A percentile compares a stretch with the other conserved stretches of the same genome.
Evolutionary conservation across 1,140 invertebrate genomes (phyloP).

Genomic region (Rhyacophila brunnea): DNA sequence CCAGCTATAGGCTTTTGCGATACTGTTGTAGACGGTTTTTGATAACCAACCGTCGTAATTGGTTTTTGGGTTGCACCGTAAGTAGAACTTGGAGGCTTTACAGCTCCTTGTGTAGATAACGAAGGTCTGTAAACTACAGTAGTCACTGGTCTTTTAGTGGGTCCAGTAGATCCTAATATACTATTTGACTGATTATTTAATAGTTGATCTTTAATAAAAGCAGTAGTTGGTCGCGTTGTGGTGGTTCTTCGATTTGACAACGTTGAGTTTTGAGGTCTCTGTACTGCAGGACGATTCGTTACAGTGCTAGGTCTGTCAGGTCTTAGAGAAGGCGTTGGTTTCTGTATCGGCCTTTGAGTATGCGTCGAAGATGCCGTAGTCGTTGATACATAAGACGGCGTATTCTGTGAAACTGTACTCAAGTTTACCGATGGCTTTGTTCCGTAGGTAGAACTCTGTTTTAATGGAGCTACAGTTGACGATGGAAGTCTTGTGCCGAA

Average conservation of each 20-base stretch:
- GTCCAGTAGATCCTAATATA: slow-evolving; percentile 24
- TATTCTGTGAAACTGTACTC: slow-evolving; percentile 32
- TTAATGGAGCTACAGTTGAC: slow-evolving; percentile 44
- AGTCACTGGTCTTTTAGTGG: slow-evolving; percentile 25
- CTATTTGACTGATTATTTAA: too few species aligned
- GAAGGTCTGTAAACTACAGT: slow-evolving; percentile 26
- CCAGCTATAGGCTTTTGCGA: neutral
- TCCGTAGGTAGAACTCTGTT: slow-evolving; percentile 42
- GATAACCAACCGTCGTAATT: neutral
- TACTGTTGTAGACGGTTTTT: slow-evolving; percentile 7
- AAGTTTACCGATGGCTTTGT: slow-evolving; percentile 39
- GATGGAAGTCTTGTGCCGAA: slow-evolving; percentile 32
- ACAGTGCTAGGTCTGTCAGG: slow-evolving; percentile 45
- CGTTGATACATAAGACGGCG: neutral
- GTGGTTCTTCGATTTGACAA: slow-evolving; percentile 46
- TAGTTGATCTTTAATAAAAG: slow-evolving; percentile 33
- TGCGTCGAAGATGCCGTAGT: slow-evolving; percentile 26
- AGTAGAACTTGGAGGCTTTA: slow-evolving; percentile 12
- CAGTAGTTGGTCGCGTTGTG: slow-evolving; percentile 50
- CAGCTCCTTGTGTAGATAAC: slow-evolving; percentile 7
- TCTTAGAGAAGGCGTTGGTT: slow-evolving; percentile 37
- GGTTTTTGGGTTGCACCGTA: slow-evolving; percentile 18
- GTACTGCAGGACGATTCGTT: slow-evolving; percentile 55
- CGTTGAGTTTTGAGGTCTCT: slow-evolving; percentile 55
- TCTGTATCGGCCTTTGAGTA: slow-evolving; percentile 24